Conservation (phyloP, 2,113 vertebrate species). For the Manacus vitellinus region DNA sequence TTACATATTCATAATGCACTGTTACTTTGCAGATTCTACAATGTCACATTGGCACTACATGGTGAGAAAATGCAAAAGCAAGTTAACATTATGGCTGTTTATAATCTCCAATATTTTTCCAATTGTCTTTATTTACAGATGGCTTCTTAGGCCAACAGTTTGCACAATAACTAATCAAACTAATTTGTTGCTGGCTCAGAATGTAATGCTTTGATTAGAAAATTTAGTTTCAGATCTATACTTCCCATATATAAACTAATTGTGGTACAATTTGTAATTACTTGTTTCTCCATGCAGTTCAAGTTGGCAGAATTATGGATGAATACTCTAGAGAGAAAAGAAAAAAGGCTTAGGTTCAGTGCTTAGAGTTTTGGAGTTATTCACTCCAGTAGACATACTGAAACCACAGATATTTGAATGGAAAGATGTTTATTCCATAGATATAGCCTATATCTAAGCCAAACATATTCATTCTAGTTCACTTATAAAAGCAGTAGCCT, state of each 20-base stretch:
- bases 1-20: conserved; percentile 55
- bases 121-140: conserved; percentile 16
- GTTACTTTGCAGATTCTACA: conserved; percentile 30
- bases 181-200: neutral
- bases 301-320: neutral
- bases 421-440: neutral
- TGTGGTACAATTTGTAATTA: neutral
- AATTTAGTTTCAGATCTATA: neutral
- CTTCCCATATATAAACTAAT: neutral
- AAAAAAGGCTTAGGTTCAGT: neutral
- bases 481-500: neutral
- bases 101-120: neutral
- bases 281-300: neutral
- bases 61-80: neutral
- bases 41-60: neutral
- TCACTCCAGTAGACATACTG: neutral
- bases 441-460: neutral
- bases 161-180: conserved; percentile 8
- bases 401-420: neutral
- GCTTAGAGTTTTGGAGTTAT: neutral
- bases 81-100: neutral
- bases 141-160: neutral
- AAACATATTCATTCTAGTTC: neutral
- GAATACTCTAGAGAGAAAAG: neutral
- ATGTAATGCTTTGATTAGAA: conserved; percentile 17